These are phyloP conservation scores for Sphyrna mokarran DNA, from an alignment of 2,113 vertebrate species.

Conservation along the genomic window DNA sequence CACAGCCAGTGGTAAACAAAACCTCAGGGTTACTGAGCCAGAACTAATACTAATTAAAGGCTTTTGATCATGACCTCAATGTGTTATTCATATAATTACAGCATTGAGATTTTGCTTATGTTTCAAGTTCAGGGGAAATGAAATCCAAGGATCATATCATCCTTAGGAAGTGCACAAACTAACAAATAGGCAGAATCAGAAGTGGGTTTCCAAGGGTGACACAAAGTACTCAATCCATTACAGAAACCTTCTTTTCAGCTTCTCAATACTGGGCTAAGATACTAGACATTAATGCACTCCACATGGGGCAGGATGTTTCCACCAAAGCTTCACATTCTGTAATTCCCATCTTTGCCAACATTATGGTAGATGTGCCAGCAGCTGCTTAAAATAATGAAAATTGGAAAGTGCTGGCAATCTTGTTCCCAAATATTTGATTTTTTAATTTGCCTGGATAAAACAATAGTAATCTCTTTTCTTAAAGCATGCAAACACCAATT, in stretches of 20 bases:
- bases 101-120: neutral
- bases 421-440: neutral
- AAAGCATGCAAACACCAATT: neutral
- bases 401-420: neutral
- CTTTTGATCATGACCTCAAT: neutral
- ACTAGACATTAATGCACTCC: neutral
- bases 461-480: neutral
- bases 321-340: neutral
- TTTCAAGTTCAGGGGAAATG: neutral
- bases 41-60: neutral
- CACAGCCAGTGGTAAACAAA: neutral
- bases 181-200: neutral
- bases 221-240: neutral
- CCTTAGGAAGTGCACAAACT: neutral
- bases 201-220: neutral
- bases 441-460: neutral
- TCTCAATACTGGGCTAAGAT: neutral
- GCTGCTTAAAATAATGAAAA: neutral
- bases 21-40: neutral
- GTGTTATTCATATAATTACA: neutral
- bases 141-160: neutral
- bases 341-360: neutral
- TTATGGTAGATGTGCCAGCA: neutral
- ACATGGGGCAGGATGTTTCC: slow-evolving; percentile 1
- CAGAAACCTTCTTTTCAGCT: neutral